Base-by-base conservation (phyloP, 2,113 vertebrate genomes). In the Callaeas wilsoni region DNA sequence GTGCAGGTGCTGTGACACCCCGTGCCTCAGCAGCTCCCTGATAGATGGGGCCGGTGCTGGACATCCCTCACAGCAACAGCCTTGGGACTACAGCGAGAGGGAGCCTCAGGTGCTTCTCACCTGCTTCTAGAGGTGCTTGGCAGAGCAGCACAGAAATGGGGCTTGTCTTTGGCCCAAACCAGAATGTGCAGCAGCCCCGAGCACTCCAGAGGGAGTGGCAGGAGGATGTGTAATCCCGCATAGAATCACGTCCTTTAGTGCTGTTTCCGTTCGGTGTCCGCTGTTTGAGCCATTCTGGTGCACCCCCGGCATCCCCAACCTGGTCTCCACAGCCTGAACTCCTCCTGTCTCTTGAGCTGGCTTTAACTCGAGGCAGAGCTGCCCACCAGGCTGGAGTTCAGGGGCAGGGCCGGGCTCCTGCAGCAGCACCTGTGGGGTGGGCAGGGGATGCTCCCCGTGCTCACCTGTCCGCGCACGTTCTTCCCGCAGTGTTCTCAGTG, bases 381-480 rank as follows among this genome's bases (percentile, higher is more conserved):
- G n/a, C n/a, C n/a, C n/a, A 71, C 13, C 7, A 57, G 49, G 9
- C 1, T 77, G 33, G 35, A 41, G 17, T 9, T 35, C 4, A 4
- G 77, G 67, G 32, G 32, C 42, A 23, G 0, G 4, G 33, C 19
- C 0, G 3, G 47, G 44, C n/a, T 32, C 47, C 33, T 64, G 35
- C 30, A 30, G 74, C 75, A 59, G 78, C 32, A 21, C 14, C 26
- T 22, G 33, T 55, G 7, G 17, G 19, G 56, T 62, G 70, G 23
- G 55, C 42, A 25, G 41, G 49, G 60, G 41, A 2, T 55, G 69
- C 56, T 79, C 44, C 37, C 18, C 14, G 35, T 20, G 33, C 63
- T 67, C 65, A 18, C 33, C 73, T 78, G 7, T 7, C 68, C 16
- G 0, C 13, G 57, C 47, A 4, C 5, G 4, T 1, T 0, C n/a